Percentiles rank a stretch among this genome's conserved stretches.
These are phyloP conservation scores for Taxidea taxus DNA, from an alignment of 2,113 vertebrate species.

Conservation along the genomic window DNA sequence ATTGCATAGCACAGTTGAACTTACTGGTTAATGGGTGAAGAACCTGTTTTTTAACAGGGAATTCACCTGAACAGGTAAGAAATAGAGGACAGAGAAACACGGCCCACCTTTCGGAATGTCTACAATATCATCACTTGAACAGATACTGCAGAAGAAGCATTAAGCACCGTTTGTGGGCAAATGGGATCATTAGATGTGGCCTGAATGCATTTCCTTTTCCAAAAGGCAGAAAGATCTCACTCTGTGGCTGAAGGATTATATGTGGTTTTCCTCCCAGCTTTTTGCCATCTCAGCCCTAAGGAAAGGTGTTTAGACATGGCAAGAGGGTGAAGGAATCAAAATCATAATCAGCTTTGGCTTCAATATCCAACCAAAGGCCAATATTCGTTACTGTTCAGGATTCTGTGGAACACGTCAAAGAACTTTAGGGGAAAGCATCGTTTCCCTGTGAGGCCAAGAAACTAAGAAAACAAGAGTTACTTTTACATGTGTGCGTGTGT, in stretches of 20 bases:
- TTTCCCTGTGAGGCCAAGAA: not conserved
- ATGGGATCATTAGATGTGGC: too few species aligned
- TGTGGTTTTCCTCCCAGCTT: not conserved
- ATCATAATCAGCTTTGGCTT: not conserved
- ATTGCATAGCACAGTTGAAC: fast-evolving
- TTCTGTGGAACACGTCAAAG: not conserved
- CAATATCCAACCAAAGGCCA: not conserved
- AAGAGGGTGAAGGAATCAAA: not conserved
- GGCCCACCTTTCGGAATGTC: too few species aligned
- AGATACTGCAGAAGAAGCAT: not conserved
- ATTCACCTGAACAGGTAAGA: not conserved
- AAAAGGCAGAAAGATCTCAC: not conserved
- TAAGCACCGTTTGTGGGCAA: fast-evolving
- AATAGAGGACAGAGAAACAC: not conserved
- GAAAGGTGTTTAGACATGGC: not conserved
- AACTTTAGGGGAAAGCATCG: not conserved
- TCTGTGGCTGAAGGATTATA: too few species aligned
- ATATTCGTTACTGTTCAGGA: not conserved
- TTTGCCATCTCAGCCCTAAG: not conserved
- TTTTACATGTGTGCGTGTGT: fast-evolving
- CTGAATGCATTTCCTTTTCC: not conserved
- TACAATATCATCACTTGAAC: fast-evolving
- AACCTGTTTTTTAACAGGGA: not conserved
- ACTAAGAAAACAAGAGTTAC: not conserved
- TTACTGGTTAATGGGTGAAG: not conserved